These are phyloP conservation scores for Urechis unicinctus DNA, from an alignment of 2,888 invertebrate genomes.

Conservation along the genomic window DNA sequence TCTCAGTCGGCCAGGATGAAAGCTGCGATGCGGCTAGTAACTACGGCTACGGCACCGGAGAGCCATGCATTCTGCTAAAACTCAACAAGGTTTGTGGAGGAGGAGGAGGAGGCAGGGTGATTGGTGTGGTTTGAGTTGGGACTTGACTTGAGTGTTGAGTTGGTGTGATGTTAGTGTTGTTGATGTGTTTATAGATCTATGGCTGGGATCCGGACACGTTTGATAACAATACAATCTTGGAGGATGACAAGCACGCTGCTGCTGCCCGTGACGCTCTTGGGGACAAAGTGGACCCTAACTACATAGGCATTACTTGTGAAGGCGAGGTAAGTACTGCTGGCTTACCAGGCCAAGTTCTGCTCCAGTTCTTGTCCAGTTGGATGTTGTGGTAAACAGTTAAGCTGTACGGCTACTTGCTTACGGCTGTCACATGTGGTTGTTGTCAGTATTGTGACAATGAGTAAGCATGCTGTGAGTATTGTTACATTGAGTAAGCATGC, in stretches of 20 bases:
- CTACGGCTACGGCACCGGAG: neutral
- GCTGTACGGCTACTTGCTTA: no score
- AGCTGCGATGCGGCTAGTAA: neutral
- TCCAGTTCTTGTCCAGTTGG: neutral
- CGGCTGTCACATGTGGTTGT: no score
- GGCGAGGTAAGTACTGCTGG: conserved; percentile 12
- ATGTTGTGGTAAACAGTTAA: no score
- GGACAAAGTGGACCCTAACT: neutral
- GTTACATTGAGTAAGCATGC: no score
- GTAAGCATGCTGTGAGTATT: no score
- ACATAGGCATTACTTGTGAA: conserved; percentile 15
- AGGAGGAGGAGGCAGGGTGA: no score
- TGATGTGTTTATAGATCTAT: neutral
- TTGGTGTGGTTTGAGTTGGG: no score
- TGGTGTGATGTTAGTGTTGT: no score
- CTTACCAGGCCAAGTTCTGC: neutral
- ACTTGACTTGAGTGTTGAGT: no score
- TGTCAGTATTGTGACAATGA: no score
- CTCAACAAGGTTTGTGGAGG: no score
- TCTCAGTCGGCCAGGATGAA: neutral
- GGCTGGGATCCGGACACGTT: neutral
- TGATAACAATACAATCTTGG: neutral
- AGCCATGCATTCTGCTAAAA: neutral
- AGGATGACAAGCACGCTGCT: neutral
- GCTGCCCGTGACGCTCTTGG: conserved; percentile 1